Percentiles rank a stretch among this genome's conserved stretches.
These are phyloP conservation scores for Morelia viridis DNA, from an alignment of 2,797 vertebrate genomes.

Conservation along the genomic window DNA sequence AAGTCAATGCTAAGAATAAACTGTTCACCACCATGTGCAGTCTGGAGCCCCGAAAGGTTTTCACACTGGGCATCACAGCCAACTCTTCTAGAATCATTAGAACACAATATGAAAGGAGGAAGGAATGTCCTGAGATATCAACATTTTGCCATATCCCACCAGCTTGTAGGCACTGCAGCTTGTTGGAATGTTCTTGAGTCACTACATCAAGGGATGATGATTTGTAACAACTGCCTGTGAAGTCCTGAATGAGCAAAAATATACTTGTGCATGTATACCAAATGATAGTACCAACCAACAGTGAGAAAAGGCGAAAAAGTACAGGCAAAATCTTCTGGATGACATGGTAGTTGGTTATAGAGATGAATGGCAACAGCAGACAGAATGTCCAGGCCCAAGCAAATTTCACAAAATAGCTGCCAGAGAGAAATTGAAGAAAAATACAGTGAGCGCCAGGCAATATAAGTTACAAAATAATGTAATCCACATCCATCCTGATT, in stretches of 20 bases:
- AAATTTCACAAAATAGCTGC: conserved; percentile 93
- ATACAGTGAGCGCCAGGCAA: not conserved
- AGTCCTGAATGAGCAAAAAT: conserved; percentile 85
- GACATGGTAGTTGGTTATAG: conserved; percentile 79
- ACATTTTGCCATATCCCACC: conserved; percentile 85
- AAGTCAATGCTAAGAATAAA: conserved; percentile 83
- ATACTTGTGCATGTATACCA: conserved; percentile 84
- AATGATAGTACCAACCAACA: conserved; percentile 83
- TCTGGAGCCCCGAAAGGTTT: conserved; percentile 55
- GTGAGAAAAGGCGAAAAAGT: conserved; percentile 75
- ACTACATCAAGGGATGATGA: conserved; percentile 1
- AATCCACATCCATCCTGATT: not conserved
- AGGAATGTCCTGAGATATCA: conserved; percentile 95
- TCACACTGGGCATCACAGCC: conserved; percentile 77
- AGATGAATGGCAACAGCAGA: conserved; percentile 89
- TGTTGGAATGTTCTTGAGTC: conserved; percentile 65
- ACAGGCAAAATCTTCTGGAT: conserved; percentile 66
- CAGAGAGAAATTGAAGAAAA: conserved; percentile 44
- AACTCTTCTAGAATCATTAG: conserved; percentile 91
- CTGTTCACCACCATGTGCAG: conserved; percentile 67
- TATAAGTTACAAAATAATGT: not conserved
- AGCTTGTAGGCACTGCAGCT: conserved; percentile 76
- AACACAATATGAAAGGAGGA: conserved; percentile 88
- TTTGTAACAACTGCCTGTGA: conserved; percentile 81
- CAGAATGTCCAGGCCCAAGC: conserved; percentile 94